Evolutionary conservation across 2,888 invertebrate genomes (phyloP).

Genomic region (Pristionchus fissidentatus): DNA sequence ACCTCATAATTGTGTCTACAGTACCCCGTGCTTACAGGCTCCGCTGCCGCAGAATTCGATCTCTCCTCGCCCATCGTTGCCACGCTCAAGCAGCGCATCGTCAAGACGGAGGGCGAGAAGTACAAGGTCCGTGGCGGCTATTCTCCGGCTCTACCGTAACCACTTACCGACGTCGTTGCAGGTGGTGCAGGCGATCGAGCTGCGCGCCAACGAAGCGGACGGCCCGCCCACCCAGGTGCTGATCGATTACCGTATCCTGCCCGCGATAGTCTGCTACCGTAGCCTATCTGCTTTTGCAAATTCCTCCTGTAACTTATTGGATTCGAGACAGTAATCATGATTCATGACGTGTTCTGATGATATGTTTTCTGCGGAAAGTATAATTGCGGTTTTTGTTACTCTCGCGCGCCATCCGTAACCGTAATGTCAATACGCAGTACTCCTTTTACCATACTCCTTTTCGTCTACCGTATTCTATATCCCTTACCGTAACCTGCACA

Average conservation of each 20-base stretch:
- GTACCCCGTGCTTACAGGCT: neutral
- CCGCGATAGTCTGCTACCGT: neutral
- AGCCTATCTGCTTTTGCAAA: too few relatives aligned
- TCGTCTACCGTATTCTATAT: too few relatives aligned
- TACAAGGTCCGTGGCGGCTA: slow-evolving; percentile 17
- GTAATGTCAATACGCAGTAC: neutral
- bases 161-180: neutral
- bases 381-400: too few relatives aligned
- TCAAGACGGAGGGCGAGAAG: neutral
- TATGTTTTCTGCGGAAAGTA: too few relatives aligned
- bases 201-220: slow-evolving; percentile 11
- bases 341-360: too few relatives aligned
- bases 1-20: too few relatives aligned
- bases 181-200: slow-evolving; percentile 27
- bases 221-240: slow-evolving; percentile 7
- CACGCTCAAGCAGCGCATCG: slow-evolving; percentile 18
- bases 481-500: too few relatives aligned
- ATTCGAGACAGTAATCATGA: too few relatives aligned
- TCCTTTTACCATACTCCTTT: too few relatives aligned
- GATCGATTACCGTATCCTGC: neutral
- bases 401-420: too few relatives aligned
- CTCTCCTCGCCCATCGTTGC: neutral
- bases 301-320: neutral
- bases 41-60: neutral
- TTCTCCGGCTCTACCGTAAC: neutral